A percentile compares a stretch with the other conserved stretches of the same genome.
phyloP scores from a whole-genome alignment of 2,113 vertebrate genomes.

The Erpornis zantholeuca region DNA sequence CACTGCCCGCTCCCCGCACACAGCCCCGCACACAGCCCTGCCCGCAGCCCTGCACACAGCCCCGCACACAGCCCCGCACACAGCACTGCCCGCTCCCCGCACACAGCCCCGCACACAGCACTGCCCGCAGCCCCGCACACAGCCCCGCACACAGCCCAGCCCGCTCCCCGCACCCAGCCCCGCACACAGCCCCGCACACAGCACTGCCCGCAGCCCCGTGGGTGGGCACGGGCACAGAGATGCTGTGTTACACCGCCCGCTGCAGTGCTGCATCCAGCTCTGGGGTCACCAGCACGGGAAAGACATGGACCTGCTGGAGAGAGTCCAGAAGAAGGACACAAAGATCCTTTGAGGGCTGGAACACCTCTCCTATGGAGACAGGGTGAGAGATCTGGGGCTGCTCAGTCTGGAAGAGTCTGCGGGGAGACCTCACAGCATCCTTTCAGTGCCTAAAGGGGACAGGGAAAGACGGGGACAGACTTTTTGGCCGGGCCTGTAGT shows the following conservation, averaged over 20 bases:
- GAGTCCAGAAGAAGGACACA: neutral
- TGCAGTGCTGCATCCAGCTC: neutral
- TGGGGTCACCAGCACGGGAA: fast-evolving
- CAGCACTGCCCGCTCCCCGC: too few species aligned
- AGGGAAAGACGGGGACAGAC: neutral
- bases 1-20: too few species aligned
- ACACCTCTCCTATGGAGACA: neutral
- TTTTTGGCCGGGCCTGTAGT: neutral
- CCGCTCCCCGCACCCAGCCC: too few species aligned
- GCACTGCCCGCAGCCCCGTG: too few species aligned
- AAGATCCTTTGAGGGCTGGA: neutral
- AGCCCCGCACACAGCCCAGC: too few species aligned
- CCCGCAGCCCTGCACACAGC: too few species aligned
- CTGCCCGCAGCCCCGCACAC: too few species aligned
- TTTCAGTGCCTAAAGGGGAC: neutral
- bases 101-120: too few species aligned
- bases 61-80: too few species aligned
- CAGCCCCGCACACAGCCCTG: too few species aligned
- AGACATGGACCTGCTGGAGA: neutral
- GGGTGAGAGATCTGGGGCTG: neutral
- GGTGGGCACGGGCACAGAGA: too few species aligned
- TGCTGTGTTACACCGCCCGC: fast-evolving
- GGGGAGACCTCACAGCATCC: neutral
- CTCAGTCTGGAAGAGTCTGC: neutral
- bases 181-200: too few species aligned